Base-by-base conservation (phyloP, 1,140 invertebrate genomes). In the Zophobas atratus region DNA sequence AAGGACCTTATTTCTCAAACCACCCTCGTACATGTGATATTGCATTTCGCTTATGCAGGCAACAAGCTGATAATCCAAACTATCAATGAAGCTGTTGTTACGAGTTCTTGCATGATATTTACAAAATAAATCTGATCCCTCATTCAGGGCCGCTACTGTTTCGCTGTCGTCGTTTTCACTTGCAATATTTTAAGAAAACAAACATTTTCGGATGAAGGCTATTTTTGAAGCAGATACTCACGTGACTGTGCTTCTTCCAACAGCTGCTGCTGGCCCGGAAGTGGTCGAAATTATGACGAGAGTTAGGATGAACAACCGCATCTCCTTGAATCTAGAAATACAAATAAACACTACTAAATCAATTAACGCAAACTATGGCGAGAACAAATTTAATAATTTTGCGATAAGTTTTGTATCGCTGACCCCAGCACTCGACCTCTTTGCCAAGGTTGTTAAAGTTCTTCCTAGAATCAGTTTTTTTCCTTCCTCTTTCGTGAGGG, bases 361-460 rank as follows among this genome's bases (percentile, higher is more conserved):
- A 67, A 67, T 67, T 67, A 43, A 43, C 43, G 60, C 32, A 1
- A 34, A 46, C 3, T 8, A 57, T 20, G 55, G 55, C 60, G 60
- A 67, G 2, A 67, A 67, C 39, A 43, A 67, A 67, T 67, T 67
- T 67, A 67, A 67, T 67, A 46, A 67, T 67, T 67, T 67, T 20
- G 60, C 39, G 60, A 67, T 67, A 67, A 67, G 60, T 67, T 36
- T 1, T 67, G 60, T 67, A 67, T 67, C 60, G 41, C 20, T 67
- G 60, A 67, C 60, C 60, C 60, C 35, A 57, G 20, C 55, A 57
- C 34, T 60, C 56, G 56, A 67, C 60, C 60, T 67, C 39, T 67
- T 41, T 41, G n/a, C 60, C 60, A 67, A 67, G 60, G 60, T 41
- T 67, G 60, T 41, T 20, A 2, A 2, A 2, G 35, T 6, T 60